Percentiles rank a stretch among this genome's conserved stretches.
Conservation (phyloP, 1,140 invertebrate species). For the Bombus polaris region DNA sequence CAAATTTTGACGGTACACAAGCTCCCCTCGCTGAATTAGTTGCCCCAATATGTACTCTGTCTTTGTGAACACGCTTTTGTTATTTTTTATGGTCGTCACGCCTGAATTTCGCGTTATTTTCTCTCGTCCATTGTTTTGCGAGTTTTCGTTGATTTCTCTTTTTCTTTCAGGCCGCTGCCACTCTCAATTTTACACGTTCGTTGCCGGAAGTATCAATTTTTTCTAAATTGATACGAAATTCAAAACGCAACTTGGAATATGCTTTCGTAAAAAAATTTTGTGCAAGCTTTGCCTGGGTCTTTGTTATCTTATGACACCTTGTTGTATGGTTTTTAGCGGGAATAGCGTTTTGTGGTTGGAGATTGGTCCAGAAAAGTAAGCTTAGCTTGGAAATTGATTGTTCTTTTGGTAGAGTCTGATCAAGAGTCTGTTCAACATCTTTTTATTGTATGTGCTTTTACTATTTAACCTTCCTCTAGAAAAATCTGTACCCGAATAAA, state of each 20-base stretch:
- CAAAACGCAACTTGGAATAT: neutral
- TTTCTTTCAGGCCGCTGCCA: neutral
- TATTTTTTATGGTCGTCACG: neutral
- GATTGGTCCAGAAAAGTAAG: neutral
- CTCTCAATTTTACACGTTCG: neutral
- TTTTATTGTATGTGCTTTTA: neutral
- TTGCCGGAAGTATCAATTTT: neutral
- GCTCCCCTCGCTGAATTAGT: neutral
- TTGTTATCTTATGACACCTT: neutral
- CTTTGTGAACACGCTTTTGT: constrained; percentile 9
- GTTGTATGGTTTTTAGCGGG: neutral
- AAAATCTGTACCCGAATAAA: neutral
- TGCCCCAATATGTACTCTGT: neutral
- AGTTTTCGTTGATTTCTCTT: neutral
- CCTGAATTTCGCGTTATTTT: neutral
- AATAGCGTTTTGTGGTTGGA: neutral
- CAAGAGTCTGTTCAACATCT: accelerated
- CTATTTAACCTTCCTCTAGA: neutral
- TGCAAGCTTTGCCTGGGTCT: neutral
- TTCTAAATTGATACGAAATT: neutral
- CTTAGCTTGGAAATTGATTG: neutral
- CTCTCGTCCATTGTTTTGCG: neutral
- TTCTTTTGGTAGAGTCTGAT: neutral
- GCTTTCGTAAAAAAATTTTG: neutral
- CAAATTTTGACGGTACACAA: constrained; percentile 1